Evolutionary conservation across 92 coral and sea anemone species (phyloP).

Genomic region (Parazoanthus atlanticus): DNA sequence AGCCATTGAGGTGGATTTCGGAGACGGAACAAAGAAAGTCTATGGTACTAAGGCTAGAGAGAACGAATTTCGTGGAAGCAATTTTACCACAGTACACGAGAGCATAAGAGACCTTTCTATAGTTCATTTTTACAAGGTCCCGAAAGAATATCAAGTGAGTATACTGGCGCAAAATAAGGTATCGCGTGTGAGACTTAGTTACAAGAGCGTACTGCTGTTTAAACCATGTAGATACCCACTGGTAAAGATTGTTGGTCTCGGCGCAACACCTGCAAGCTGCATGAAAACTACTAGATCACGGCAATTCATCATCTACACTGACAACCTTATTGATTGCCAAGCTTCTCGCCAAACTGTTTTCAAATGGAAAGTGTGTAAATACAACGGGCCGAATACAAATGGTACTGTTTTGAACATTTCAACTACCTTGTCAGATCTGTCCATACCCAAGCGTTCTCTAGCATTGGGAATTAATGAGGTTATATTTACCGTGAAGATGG

Average conservation of each 20-base stretch:
- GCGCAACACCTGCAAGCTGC: conserved; percentile 33
- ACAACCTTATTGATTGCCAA: conserved; percentile 55
- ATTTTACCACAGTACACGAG: conserved; percentile 25
- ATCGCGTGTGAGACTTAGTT: conserved; percentile 21
- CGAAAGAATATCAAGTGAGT: conserved; percentile 10
- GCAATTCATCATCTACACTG: conserved; percentile 35
- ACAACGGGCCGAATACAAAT: conserved; percentile 35
- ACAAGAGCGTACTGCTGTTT: conserved; percentile 35
- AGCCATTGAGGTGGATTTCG: conserved; percentile 51
- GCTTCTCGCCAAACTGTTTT: conserved; percentile 64
- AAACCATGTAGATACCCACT: conserved; percentile 64
- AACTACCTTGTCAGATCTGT: conserved; percentile 35
- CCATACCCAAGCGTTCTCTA: conserved; percentile 58
- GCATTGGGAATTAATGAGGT: conserved; percentile 54
- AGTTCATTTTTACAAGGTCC: conserved; percentile 35
- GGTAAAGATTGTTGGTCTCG: conserved; percentile 48
- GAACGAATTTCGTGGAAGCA: conserved; percentile 22
- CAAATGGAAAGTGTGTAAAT: conserved; percentile 50
- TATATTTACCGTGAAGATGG: conserved; percentile 58
- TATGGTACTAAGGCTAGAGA: conserved; percentile 35
- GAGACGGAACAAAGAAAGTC: conserved; percentile 55
- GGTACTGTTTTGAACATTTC: conserved; percentile 46
- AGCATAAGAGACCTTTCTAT: conserved; percentile 8
- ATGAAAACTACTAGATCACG: conserved; percentile 37
- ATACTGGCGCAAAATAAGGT: conserved; percentile 59